Evolutionary conservation across 2,888 invertebrate genomes (phyloP).

Genomic region (Seira ritae): DNA sequence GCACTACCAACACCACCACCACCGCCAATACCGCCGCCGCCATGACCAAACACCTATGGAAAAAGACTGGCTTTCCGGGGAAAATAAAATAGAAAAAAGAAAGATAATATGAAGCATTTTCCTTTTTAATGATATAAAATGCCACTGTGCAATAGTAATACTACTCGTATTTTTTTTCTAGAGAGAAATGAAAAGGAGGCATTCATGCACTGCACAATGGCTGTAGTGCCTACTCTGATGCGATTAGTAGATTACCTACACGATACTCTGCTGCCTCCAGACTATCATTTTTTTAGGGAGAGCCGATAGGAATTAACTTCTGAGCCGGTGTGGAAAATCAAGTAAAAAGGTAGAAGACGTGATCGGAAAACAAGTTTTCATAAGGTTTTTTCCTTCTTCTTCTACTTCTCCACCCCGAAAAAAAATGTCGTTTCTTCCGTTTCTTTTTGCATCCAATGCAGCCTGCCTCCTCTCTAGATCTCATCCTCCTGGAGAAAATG

Average conservation of each 20-base stretch:
- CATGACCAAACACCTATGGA: neutral
- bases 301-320: slow-evolving; percentile 54
- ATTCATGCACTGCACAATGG: neutral
- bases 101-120: slow-evolving; percentile 18
- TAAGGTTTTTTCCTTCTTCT: slow-evolving; percentile 30
- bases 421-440: neutral
- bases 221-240: too few species aligned
- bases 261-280: neutral
- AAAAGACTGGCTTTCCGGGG: neutral
- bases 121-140: slow-evolving; percentile 18
- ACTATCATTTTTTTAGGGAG: neutral
- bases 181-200: neutral
- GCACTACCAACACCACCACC: neutral
- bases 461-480: neutral
- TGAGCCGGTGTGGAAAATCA: slow-evolving; percentile 70
- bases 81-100: too few species aligned
- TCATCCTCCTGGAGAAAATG: neutral
- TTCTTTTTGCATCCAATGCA: slow-evolving; percentile 29
- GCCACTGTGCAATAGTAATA: neutral
- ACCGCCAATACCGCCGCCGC: neutral
- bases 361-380: slow-evolving; percentile 68
- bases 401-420: neutral
- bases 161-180: neutral
- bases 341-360: slow-evolving; percentile 69
- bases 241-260: slow-evolving; percentile 13